Conservation (phyloP, 2,888 invertebrate genomes). For the Caenorhabditis sp. region DNA sequence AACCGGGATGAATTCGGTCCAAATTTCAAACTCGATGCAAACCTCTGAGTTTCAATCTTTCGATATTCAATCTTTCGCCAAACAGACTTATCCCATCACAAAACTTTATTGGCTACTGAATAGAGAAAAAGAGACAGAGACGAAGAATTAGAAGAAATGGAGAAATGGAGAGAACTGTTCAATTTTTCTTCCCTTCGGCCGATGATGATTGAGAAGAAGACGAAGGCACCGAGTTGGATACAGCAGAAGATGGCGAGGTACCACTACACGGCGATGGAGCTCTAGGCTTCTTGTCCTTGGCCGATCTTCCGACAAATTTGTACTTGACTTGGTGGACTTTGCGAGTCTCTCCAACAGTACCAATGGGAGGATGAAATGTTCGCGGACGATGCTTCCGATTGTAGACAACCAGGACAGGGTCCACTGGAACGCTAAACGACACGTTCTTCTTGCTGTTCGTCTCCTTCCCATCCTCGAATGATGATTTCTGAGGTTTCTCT, state of each 20-base stretch:
- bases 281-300: neutral
- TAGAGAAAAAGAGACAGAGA: neutral
- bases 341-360: too few relatives aligned
- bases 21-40: too few relatives aligned
- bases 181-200: conserved; percentile 10
- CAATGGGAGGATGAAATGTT: neutral
- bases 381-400: neutral
- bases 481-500: neutral
- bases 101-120: neutral
- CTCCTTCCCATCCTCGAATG: neutral
- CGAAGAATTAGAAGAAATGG: neutral
- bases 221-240: neutral
- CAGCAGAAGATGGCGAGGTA: neutral
- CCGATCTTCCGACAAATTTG: neutral
- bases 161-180: neutral
- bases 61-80: too few relatives aligned
- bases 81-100: too few relatives aligned
- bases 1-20: too few relatives aligned
- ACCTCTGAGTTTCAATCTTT: too few relatives aligned
- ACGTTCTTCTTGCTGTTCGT: neutral
- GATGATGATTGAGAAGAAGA: neutral
- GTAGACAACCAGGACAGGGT: neutral
- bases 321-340: neutral
- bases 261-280: neutral
- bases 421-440: neutral